Base-by-base conservation (phyloP, 2,113 vertebrate species). In the Brienomyrus longianalis region DNA sequence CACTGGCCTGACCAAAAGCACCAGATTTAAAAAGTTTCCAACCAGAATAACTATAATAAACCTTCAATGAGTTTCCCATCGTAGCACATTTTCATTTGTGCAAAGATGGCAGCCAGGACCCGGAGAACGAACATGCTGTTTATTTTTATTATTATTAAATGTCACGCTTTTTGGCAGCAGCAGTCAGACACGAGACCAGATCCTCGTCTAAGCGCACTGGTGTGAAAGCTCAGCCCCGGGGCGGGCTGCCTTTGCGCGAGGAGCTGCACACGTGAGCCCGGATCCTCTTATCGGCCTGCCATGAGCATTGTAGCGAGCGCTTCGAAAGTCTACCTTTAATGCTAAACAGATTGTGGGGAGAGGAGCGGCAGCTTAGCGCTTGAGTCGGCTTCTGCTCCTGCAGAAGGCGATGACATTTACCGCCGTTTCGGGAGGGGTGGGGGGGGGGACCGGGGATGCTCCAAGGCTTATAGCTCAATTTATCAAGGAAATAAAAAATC, bases 391-490 rank as follows among this genome's bases (percentile, higher is more conserved):
- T 87, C 85, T 23, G 48, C 51, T 52, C 85, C 48, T 3, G 11
- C 84, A 86, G 50, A 86, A 84, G 45, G 45, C 48, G 27, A 11
- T 86, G 47, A 86, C 84, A 86, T 86, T 52, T 86, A 52, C 23
- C n/a, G 15, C 45, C 9, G 39, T 7, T 5, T 15, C 17, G 39
- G 39, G 39, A 39, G 77, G 31, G 31, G 31, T 39, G 43, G 80
- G 35, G 80, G 27, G 86, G 19, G 52, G 54, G 19, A 3, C 52
- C 3, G 5, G 8, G n/a, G n/a, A 15, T 3, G 11, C n/a, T 6
- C 13, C 27, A 56, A 27, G 4, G 51, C 51, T 39, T 59, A 43
- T 27, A 8, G 50, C 86, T 39, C 50, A 52, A 86, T 86, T 52
- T 86, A 86, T 31, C 48, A 86, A 27, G 11, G 21, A 10, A 47